These are phyloP conservation scores for Napeogenes sylphis DNA, from an alignment of 2,888 invertebrate species.

Conservation along the genomic window DNA sequence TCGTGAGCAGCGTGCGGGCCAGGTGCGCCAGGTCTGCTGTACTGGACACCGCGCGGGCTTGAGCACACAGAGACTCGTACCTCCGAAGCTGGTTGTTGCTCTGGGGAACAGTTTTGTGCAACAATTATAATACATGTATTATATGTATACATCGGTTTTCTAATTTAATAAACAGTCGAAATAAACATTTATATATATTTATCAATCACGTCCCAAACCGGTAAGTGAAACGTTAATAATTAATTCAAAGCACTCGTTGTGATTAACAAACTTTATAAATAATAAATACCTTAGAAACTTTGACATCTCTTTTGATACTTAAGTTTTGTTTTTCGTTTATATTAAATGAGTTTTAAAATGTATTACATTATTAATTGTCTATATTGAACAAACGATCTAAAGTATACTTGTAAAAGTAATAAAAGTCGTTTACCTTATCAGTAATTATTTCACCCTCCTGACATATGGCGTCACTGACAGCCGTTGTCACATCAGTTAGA, in stretches of 20 bases:
- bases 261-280: constrained; percentile 4
- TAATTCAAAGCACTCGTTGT: constrained; percentile 3
- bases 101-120: constrained; percentile 59
- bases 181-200: neutral
- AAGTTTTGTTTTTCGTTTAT: neutral
- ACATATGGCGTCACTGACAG: constrained; percentile 91
- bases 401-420: neutral
- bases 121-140: neutral
- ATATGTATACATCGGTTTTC: neutral
- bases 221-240: constrained; percentile 1
- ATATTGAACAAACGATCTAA: neutral
- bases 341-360: neutral
- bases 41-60: constrained; percentile 86
- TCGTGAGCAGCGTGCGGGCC: constrained; percentile 86
- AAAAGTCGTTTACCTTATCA: constrained; percentile 79
- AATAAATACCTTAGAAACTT: constrained; percentile 2
- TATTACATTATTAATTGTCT: neutral
- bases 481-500: constrained; percentile 91
- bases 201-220: neutral
- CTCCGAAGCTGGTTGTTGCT: constrained; percentile 89
- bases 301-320: constrained; percentile 5
- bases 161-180: too few species aligned
- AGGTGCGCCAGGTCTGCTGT: constrained; percentile 86
- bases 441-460: constrained; percentile 92
- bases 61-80: constrained; percentile 87